phyloP scores from a whole-genome alignment of 2,888 invertebrate species.

The Thalpophila matura region DNA sequence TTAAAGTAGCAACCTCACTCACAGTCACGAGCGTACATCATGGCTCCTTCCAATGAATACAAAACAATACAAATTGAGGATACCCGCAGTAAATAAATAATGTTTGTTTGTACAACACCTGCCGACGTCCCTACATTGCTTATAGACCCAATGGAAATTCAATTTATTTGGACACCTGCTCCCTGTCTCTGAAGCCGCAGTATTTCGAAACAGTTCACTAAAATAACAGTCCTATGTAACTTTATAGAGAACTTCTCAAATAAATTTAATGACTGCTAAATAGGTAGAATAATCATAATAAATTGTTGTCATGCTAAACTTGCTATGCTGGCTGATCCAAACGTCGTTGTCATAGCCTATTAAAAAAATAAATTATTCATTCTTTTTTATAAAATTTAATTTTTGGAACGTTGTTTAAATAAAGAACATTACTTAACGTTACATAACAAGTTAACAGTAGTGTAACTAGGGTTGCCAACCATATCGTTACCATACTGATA shows the following conservation, averaged over 20 bases:
- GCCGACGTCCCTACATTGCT: conserved; percentile 44
- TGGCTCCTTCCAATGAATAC: conserved; percentile 37
- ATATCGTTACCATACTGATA: too few relatives aligned
- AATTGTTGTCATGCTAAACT: conserved; percentile 1
- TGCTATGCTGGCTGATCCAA: background rate
- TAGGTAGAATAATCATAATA: too few relatives aligned
- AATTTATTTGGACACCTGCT: conserved; percentile 71
- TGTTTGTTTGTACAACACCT: conserved; percentile 57
- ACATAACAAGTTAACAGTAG: too few relatives aligned
- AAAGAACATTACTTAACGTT: background rate
- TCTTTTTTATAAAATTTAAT: too few relatives aligned
- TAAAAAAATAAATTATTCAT: background rate
- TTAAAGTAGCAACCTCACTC: conserved; percentile 25
- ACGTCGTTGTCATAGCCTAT: background rate
- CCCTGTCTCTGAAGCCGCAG: conserved; percentile 29
- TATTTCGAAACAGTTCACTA: conserved; percentile 36
- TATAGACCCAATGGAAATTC: conserved; percentile 64
- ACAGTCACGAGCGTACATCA: conserved; percentile 11
- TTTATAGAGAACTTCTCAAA: background rate
- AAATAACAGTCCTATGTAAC: conserved; percentile 28
- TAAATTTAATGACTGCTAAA: too few relatives aligned
- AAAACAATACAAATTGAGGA: conserved; percentile 48
- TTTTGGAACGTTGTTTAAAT: background rate
- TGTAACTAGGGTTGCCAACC: too few relatives aligned
- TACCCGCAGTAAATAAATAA: conserved; percentile 49